A percentile compares a stretch with the other conserved stretches of the same genome.
phyloP scores from a whole-genome alignment of 2,797 vertebrate genomes.

The Phoebastria nigripes region DNA sequence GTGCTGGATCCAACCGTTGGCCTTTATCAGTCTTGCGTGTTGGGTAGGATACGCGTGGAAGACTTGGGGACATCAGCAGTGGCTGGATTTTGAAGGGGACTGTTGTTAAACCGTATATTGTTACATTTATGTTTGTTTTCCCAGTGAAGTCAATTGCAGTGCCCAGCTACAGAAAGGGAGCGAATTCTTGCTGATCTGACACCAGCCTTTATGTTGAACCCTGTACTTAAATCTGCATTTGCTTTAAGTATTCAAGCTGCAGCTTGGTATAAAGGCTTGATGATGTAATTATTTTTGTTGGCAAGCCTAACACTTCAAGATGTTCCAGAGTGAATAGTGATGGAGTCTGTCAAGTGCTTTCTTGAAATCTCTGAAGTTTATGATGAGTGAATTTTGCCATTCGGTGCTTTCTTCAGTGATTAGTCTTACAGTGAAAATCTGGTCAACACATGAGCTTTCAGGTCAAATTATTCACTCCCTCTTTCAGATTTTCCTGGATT shows the following conservation, averaged over 20 bases:
- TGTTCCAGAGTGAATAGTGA: conserved; percentile 55
- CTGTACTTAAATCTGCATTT: neutral
- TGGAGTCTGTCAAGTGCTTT: conserved; percentile 45
- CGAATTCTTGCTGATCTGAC: neutral
- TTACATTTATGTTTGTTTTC: neutral
- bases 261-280: conserved; percentile 34
- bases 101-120: neutral
- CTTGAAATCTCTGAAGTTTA: conserved; percentile 61
- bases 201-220: conserved; percentile 2
- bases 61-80: neutral
- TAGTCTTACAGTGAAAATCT: conserved; percentile 43
- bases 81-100: neutral
- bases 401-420: conserved; percentile 7
- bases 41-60: neutral
- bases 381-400: conserved; percentile 57
- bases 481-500: neutral
- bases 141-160: neutral
- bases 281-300: conserved; percentile 61
- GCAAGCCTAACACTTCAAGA: conserved; percentile 45
- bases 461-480: neutral
- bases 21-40: neutral
- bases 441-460: conserved; percentile 53
- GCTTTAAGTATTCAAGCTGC: conserved; percentile 31
- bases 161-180: neutral
- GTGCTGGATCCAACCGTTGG: neutral